These are phyloP conservation scores for Otolemur garnettii DNA, from an alignment of 2,113 vertebrate species.

Conservation along the genomic window DNA sequence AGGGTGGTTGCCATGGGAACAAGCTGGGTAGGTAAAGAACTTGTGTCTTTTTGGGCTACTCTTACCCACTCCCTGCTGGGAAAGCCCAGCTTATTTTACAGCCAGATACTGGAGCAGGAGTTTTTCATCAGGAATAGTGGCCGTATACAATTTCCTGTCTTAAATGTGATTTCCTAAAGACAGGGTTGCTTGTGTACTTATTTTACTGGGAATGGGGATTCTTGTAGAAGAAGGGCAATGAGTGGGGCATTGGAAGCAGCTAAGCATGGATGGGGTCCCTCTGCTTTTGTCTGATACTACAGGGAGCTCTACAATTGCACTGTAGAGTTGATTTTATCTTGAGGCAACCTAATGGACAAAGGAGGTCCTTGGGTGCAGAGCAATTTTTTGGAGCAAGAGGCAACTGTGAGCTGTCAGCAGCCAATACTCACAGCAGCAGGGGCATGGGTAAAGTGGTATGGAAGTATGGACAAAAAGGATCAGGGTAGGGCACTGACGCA, in stretches of 20 bases:
- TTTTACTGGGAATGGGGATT: not conserved
- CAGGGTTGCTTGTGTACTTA: not conserved
- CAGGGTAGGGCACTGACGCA: no score
- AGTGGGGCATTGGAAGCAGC: not conserved
- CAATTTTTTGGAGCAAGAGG: not conserved
- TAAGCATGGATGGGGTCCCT: not conserved
- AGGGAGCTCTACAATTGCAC: not conserved
- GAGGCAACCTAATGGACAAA: not conserved
- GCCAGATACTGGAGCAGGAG: not conserved
- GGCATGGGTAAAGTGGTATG: rapidly evolving
- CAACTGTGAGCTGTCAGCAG: not conserved
- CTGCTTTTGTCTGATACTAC: not conserved
- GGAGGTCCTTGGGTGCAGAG: not conserved
- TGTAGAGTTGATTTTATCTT: not conserved
- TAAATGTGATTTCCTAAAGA: not conserved
- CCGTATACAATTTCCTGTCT: not conserved
- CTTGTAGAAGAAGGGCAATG: not conserved
- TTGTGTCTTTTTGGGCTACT: not conserved
- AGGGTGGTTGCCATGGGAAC: not conserved
- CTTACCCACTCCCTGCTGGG: not conserved
- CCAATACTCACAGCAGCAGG: not conserved
- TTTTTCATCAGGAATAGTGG: not conserved
- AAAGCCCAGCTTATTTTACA: not conserved
- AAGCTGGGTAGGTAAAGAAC: not conserved
- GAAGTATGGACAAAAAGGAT: no score